These are phyloP conservation scores for Choristoneura rosaceana DNA, from an alignment of 2,888 invertebrate genomes.

Conservation along the genomic window DNA sequence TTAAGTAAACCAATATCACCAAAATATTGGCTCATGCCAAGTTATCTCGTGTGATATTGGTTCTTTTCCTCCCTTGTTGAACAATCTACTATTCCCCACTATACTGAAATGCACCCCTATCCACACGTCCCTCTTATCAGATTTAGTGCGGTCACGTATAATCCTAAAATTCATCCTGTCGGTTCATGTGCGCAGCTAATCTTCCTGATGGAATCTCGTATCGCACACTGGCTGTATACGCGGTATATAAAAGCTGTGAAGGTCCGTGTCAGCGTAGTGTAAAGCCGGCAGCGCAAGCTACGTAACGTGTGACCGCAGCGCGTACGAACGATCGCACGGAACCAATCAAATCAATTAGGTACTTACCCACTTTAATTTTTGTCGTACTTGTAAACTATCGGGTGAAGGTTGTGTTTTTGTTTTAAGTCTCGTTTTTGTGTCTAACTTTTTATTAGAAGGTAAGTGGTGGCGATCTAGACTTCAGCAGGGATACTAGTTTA, in stretches of 20 bases:
- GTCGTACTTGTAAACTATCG: constrained; percentile 41
- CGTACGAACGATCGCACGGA: constrained; percentile 33
- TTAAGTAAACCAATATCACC: no score
- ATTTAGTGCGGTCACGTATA: constrained; percentile 40
- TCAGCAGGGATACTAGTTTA: neutral
- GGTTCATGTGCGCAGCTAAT: constrained; percentile 69
- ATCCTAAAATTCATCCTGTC: constrained; percentile 57
- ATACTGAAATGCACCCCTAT: neutral
- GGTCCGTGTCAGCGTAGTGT: constrained; percentile 69
- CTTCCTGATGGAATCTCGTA: constrained; percentile 55
- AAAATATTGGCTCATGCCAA: no score
- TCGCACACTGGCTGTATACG: constrained; percentile 51
- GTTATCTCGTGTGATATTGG: no score
- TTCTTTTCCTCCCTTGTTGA: no score
- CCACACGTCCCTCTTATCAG: constrained; percentile 30
- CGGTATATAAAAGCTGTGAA: constrained; percentile 71
- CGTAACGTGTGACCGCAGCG: constrained; percentile 54
- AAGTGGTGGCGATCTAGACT: constrained; percentile 8
- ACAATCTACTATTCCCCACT: neutral
- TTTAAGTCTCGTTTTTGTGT: constrained; percentile 49
- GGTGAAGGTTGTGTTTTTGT: constrained; percentile 51
- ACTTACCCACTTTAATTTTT: constrained; percentile 20
- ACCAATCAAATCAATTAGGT: constrained; percentile 36
- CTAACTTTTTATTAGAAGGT: constrained; percentile 39
- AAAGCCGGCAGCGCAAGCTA: constrained; percentile 52